Base-by-base conservation (phyloP, 2,797 vertebrate species). In the Aeoliscus strigatus region DNA sequence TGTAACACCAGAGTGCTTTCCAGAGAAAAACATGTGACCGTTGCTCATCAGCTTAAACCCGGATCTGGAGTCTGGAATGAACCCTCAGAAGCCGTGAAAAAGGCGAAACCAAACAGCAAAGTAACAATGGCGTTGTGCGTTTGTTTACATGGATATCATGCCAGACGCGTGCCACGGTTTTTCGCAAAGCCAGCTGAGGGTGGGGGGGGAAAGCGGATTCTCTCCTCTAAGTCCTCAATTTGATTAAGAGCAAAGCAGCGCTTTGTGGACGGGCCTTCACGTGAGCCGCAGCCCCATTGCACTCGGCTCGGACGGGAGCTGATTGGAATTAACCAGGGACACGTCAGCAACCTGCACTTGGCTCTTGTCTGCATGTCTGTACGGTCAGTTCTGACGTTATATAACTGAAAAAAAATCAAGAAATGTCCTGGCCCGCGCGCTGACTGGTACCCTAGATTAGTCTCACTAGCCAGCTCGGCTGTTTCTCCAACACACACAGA, bases 261-360 rank as follows among this genome's bases (percentile, higher is more conserved):
- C 63, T 65, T 69, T 73, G 73, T 40, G 44, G 13, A 28, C 39
- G 4, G 14, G 44, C 41, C 52, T 84, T 86, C 81, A 85, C 78
- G 71, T 87, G 86, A 83, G 6, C 2, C 2, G 1, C 73, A 68
- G 58, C 82, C 84, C 86, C 78, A 77, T 78, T 81, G 79, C 68
- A 62, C 65, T 69, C 39, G 39, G 57, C 58, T 54, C 60, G 27
- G 51, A 61, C 60, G 52, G 51, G 57, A 37, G 50, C 53, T 80
- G 85, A 88, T 80, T 61, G 54, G 75, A 25, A 48, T 72, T 42
- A 78, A 64, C 13, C 18, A 33, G 39, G 58, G 70, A 53, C 73
- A 42, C 53, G 7, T 29, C 1, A n/a, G 7, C 13, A 58, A 51
- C 39, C 44, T 33, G 18, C 14, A 12, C n/a, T 46, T 49, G 18